Evolutionary conservation across 2,113 vertebrate genomes (phyloP), one percentile per base, ranked within the genome.

Genomic region (Bubo blakistoni): DNA sequence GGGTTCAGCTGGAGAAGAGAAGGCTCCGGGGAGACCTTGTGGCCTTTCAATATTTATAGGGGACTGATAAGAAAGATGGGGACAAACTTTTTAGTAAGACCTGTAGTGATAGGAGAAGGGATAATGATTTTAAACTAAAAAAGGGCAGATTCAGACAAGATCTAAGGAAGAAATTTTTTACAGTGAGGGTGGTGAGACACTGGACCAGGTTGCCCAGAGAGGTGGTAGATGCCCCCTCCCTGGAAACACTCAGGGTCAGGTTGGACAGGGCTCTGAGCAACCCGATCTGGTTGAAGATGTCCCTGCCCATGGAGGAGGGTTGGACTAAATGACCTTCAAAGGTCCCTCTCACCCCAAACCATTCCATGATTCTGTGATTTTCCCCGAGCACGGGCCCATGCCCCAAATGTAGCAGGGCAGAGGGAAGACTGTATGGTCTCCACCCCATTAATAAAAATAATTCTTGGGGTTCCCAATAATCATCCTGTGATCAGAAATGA

Each of bases 181-280:
- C 4, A 11, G 3, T 1, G 21, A 79, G 11, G 11, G 6, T 58
- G 42, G 16, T 3, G 40, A 51, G 16, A 26, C 4, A 2, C 16
- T 51, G 27, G 27, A 2, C 17, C 13, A 10, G 36, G 65, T 0
- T 40, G 32, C 15, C 40, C 5, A 2, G 59, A 49, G 30, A 47
- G 51, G 30, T 10, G 30, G 30, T 2, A 2, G 34, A 16, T 71
- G 29, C 34, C 5, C 7, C 62, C 74, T 34, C 66, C 73, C 54
- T 34, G 47, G 16, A 9, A 62, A 10, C 2, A 14, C 29, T 22
- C 65, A 16, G 40, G 51, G 20, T 2, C 65, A 54, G 11, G 5
- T 0, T 42, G 52, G 58, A 42, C 0, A 0, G 9, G 13, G 20
- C 24, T 72, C 16, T 55, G 46, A 52, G 25, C 24, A 22, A 6